phyloP scores from a whole-genome alignment of 2,888 invertebrate species.

The Dione vanillae region DNA sequence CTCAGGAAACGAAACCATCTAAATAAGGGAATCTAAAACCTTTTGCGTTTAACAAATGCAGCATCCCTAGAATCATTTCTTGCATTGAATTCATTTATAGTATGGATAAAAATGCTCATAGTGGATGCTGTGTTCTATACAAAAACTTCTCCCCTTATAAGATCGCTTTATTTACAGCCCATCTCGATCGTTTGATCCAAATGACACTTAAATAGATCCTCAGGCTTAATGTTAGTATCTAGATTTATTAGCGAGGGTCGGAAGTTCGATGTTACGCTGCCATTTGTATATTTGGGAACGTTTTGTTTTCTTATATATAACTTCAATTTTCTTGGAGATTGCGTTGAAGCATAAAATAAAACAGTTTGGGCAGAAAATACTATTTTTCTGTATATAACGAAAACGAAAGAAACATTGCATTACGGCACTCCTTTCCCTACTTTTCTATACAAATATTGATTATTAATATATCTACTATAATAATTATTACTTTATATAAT shows the following conservation, averaged over 20 bases:
- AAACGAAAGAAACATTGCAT: too few relatives aligned
- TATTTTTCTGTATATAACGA: neutral
- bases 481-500: too few relatives aligned
- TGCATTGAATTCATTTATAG: neutral
- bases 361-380: neutral
- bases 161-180: slow-evolving; percentile 26
- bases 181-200: slow-evolving; percentile 24
- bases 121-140: slow-evolving; percentile 4
- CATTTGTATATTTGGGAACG: neutral
- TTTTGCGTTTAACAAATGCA: too few relatives aligned
- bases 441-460: too few relatives aligned
- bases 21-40: too few relatives aligned
- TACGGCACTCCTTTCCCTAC: too few relatives aligned
- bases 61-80: neutral
- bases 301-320: neutral
- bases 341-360: neutral
- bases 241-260: slow-evolving; percentile 29
- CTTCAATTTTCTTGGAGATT: neutral
- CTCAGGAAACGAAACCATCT: too few relatives aligned
- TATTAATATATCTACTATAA: too few relatives aligned
- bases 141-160: slow-evolving; percentile 17
- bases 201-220: slow-evolving; percentile 34
- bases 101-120: neutral
- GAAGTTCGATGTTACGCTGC: slow-evolving; percentile 3
- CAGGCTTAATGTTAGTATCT: slow-evolving; percentile 32